A percentile compares a stretch with the other conserved stretches of the same genome.
These are phyloP conservation scores for Sturmia bella DNA, from an alignment of 2,888 invertebrate genomes.

Conservation along the genomic window DNA sequence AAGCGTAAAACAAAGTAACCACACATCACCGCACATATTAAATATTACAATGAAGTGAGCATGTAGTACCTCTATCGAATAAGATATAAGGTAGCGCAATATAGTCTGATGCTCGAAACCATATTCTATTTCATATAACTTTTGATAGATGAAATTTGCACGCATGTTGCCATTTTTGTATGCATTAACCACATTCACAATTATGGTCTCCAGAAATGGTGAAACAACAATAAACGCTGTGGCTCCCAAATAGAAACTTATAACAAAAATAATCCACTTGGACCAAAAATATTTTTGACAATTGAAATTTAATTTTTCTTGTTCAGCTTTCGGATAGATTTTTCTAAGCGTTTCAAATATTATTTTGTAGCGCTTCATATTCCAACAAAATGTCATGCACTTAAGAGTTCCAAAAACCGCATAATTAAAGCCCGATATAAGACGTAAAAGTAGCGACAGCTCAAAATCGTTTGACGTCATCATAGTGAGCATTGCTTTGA, in stretches of 20 bases:
- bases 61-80: conserved; percentile 70
- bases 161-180: conserved; percentile 29
- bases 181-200: conserved; percentile 36
- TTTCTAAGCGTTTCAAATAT: conserved; percentile 32
- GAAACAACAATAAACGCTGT: conserved; percentile 38
- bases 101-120: conserved; percentile 59
- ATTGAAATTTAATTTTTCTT: conserved; percentile 46
- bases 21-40: conserved; percentile 71
- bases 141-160: conserved; percentile 60
- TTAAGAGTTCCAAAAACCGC: conserved; percentile 45
- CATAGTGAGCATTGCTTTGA: conserved; percentile 14
- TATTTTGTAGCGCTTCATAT: background rate
- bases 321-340: conserved; percentile 59
- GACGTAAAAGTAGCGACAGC: conserved; percentile 25
- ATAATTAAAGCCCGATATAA: conserved; percentile 56
- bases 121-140: conserved; percentile 65
- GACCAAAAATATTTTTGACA: conserved; percentile 63
- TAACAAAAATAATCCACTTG: conserved; percentile 39
- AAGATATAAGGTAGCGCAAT: conserved; percentile 57
- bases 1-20: conserved; percentile 72
- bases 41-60: conserved; percentile 48
- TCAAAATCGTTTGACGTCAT: conserved; percentile 6
- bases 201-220: conserved; percentile 58
- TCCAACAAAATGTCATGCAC: conserved; percentile 13
- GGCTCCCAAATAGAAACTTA: conserved; percentile 62